phyloP scores from a whole-genome alignment of 1,140 invertebrate species.

The Calycopis cecrops region DNA sequence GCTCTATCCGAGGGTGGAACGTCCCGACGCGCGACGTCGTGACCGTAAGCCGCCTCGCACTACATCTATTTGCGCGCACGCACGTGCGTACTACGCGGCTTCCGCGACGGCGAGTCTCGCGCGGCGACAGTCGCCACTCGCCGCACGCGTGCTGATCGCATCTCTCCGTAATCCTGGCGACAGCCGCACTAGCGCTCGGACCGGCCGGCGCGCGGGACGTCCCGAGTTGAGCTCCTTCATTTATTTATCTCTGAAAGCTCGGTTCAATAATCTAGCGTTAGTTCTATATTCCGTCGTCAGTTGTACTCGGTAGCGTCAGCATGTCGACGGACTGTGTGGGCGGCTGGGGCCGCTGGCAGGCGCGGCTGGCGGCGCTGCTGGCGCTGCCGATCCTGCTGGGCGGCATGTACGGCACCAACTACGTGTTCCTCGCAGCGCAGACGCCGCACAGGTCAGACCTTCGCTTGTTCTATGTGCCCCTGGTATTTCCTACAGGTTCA shows the following conservation, averaged over 20 bases:
- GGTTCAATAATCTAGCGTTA: too few species aligned
- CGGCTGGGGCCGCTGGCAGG: slow-evolving; percentile 57
- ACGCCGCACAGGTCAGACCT: slow-evolving; percentile 52
- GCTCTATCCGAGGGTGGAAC: too few species aligned
- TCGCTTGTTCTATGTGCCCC: not conserved
- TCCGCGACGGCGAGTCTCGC: not conserved
- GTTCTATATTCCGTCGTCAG: too few species aligned
- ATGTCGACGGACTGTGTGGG: slow-evolving; percentile 44
- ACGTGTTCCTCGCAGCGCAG: slow-evolving; percentile 77
- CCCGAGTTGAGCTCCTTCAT: not conserved
- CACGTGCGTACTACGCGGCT: slow-evolving; percentile 7
- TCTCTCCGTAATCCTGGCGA: slow-evolving; percentile 7
- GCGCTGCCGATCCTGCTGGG: slow-evolving; percentile 76
- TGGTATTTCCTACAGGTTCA: too few species aligned
- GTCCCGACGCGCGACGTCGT: too few species aligned
- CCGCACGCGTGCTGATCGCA: too few species aligned
- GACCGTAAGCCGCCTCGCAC: too few species aligned
- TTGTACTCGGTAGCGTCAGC: not conserved
- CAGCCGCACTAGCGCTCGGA: slow-evolving; percentile 32
- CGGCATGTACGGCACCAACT: slow-evolving; percentile 77
- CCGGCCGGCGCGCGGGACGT: slow-evolving; percentile 34
- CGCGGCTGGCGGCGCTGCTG: slow-evolving; percentile 55
- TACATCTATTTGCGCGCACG: not conserved
- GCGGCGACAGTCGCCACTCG: too few species aligned
- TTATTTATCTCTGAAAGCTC: too few species aligned